These are phyloP conservation scores for Epirrita christyi DNA, from an alignment of 2,888 invertebrate species.

Conservation along the genomic window DNA sequence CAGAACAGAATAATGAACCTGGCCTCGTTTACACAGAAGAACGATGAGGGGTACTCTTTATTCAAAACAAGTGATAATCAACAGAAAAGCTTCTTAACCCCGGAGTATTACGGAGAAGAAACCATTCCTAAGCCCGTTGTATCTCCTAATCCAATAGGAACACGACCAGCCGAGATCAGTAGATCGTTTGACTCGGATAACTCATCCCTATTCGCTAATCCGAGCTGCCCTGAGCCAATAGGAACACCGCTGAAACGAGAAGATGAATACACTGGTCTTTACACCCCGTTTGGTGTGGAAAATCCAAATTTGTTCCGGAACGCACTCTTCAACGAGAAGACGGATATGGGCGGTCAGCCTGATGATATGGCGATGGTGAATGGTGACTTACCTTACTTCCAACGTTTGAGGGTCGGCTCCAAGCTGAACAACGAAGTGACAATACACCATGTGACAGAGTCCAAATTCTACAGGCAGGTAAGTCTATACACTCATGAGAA, in stretches of 20 bases:
- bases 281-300: constrained; percentile 75
- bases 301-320: constrained; percentile 71
- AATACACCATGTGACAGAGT: constrained; percentile 76
- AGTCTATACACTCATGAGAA: too few relatives aligned
- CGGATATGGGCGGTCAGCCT: constrained; percentile 43
- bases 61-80: constrained; percentile 66
- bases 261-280: constrained; percentile 50
- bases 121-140: constrained; percentile 61
- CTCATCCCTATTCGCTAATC: constrained; percentile 56
- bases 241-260: constrained; percentile 51
- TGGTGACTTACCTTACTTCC: constrained; percentile 77
- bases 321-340: constrained; percentile 69
- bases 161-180: constrained; percentile 56
- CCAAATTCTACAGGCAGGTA: constrained; percentile 77
- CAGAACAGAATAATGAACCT: constrained; percentile 71
- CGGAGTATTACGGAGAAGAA: constrained; percentile 62
- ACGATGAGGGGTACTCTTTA: constrained; percentile 76
- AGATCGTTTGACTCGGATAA: constrained; percentile 57
- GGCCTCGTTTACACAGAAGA: constrained; percentile 77
- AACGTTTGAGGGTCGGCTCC: constrained; percentile 70
- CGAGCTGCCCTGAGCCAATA: constrained; percentile 65
- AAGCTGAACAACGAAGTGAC: constrained; percentile 77
- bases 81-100: constrained; percentile 61
- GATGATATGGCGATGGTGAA: constrained; percentile 57
- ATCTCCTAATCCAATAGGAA: constrained; percentile 77